Evolutionary conservation across 1,140 invertebrate genomes (phyloP).

Genomic region (Procambarus clarkii): DNA sequence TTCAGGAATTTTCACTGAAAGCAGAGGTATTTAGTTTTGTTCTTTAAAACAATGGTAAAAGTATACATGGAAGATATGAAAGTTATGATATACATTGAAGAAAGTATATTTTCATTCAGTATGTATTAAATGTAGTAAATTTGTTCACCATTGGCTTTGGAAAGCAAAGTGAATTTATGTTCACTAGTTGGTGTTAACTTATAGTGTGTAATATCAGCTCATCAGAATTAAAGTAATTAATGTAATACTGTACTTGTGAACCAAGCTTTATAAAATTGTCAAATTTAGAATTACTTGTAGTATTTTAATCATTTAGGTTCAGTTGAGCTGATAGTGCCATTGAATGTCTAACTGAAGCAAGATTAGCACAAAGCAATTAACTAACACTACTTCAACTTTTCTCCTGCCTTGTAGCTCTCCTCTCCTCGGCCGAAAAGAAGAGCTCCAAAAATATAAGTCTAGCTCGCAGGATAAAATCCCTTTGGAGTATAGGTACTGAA

Average conservation of each 20-base stretch:
- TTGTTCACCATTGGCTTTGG: neutral
- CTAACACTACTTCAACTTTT: slow-evolving; percentile 23
- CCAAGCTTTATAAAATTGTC: no score
- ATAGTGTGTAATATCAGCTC: slow-evolving; percentile 9
- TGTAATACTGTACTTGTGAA: no score
- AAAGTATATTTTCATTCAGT: no score
- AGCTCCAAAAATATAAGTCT: slow-evolving; percentile 67
- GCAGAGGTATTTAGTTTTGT: no score
- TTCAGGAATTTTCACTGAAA: no score
- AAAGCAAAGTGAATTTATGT: neutral
- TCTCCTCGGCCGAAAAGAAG: slow-evolving; percentile 62
- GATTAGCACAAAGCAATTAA: neutral
- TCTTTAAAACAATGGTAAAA: no score
- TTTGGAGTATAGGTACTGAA: slow-evolving; percentile 66
- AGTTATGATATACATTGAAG: no score
- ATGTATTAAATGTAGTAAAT: no score
- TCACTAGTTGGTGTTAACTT: neutral
- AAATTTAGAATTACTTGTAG: no score
- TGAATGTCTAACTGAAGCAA: neutral
- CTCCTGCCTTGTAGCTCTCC: slow-evolving; percentile 45
- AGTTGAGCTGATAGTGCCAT: slow-evolving; percentile 1
- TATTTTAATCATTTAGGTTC: neutral
- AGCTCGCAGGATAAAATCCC: slow-evolving; percentile 60
- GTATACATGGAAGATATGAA: no score
- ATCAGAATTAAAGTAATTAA: neutral